phyloP scores from a whole-genome alignment of 2,888 invertebrate genomes.

The Parelbella ahira region DNA sequence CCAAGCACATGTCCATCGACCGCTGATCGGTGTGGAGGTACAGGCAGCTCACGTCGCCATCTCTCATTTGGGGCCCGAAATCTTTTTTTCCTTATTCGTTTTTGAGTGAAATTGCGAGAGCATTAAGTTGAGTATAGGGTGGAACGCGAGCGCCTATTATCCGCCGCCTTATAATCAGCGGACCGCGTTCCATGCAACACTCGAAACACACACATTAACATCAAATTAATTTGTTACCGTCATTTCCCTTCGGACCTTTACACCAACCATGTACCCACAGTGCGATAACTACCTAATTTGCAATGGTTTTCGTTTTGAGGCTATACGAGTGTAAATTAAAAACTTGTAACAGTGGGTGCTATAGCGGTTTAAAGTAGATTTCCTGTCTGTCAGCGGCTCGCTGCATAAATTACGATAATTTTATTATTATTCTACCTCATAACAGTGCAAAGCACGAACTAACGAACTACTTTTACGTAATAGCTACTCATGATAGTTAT shows the following conservation, averaged over 20 bases:
- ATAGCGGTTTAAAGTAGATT: too few species aligned
- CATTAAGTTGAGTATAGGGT: slow-evolving; percentile 79
- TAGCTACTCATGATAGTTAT: slow-evolving; percentile 21
- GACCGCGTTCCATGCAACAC: slow-evolving; percentile 48
- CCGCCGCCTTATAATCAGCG: slow-evolving; percentile 72
- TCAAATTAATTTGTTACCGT: slow-evolving; percentile 69
- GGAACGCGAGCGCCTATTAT: slow-evolving; percentile 69
- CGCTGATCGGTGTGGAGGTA: slow-evolving; percentile 20
- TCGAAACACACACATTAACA: slow-evolving; percentile 42
- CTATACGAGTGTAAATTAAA: too few species aligned
- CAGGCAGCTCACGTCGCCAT: slow-evolving; percentile 51
- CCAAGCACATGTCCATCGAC: slow-evolving; percentile 10
- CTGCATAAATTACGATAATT: too few species aligned
- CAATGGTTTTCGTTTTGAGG: slow-evolving; percentile 17
- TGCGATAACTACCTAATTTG: slow-evolving; percentile 22
- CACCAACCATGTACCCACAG: slow-evolving; percentile 8
- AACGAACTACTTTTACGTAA: slow-evolving; percentile 24
- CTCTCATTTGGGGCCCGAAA: slow-evolving; percentile 58
- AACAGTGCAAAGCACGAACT: slow-evolving; percentile 6
- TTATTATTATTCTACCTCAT: slow-evolving; percentile 9
- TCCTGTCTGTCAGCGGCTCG: too few species aligned
- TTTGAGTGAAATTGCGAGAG: slow-evolving; percentile 79
- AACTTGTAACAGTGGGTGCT: too few species aligned
- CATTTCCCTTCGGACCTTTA: slow-evolving; percentile 26
- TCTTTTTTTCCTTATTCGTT: slow-evolving; percentile 75